Evolutionary conservation across 2,888 invertebrate genomes (phyloP).

Genomic region (Sesia apiformis): DNA sequence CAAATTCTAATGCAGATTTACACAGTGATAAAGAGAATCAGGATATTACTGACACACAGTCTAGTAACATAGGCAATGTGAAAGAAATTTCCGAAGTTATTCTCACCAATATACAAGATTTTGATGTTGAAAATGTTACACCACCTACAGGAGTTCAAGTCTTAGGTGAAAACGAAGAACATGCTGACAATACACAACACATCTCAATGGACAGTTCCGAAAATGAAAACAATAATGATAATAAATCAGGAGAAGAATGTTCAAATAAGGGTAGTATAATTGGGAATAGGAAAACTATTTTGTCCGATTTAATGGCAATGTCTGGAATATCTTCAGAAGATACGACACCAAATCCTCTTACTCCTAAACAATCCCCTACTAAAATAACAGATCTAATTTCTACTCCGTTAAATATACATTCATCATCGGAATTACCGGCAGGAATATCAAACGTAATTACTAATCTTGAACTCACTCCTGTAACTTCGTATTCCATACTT

Average conservation of each 20-base stretch:
- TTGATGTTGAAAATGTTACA: too few relatives aligned
- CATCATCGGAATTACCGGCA: too few relatives aligned
- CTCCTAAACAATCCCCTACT: neutral
- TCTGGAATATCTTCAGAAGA: constrained; percentile 60
- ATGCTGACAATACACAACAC: neutral
- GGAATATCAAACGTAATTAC: too few relatives aligned
- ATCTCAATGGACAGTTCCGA: too few relatives aligned
- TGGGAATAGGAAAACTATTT: constrained; percentile 11
- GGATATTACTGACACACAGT: too few relatives aligned
- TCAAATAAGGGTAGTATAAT: neutral
- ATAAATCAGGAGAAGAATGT: neutral
- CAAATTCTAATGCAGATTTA: too few relatives aligned
- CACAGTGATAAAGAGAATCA: too few relatives aligned
- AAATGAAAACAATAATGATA: neutral
- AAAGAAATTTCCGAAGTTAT: too few relatives aligned
- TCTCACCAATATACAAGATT: too few relatives aligned
- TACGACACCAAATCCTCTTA: constrained; percentile 10
- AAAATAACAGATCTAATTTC: neutral
- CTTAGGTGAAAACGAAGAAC: neutral
- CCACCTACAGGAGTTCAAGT: neutral
- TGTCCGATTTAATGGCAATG: constrained; percentile 67
- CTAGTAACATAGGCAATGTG: too few relatives aligned
- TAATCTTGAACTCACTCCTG: constrained; percentile 18
- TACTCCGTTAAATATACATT: too few relatives aligned
- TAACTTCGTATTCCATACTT: constrained; percentile 41